These are phyloP conservation scores for Cynaeus angustus DNA, from an alignment of 2,888 invertebrate species.

Conservation along the genomic window DNA sequence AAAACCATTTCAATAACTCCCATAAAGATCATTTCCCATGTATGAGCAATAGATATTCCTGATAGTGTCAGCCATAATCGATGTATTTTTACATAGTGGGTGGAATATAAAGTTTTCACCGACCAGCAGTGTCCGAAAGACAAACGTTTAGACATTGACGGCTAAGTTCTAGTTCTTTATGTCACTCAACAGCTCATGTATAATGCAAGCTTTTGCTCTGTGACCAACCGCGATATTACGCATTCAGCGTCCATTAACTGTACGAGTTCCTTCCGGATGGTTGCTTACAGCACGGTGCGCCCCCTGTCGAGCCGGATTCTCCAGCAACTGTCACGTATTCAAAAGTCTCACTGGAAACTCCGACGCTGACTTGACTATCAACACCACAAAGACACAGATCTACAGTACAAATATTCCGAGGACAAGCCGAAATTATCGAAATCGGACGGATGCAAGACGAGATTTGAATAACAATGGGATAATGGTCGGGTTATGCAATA, in stretches of 20 bases:
- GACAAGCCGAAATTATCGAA: slow-evolving; percentile 9
- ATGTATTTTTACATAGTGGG: slow-evolving; percentile 1
- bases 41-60: slow-evolving; percentile 36
- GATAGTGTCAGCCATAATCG: slow-evolving; percentile 19
- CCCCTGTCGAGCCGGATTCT: slow-evolving; percentile 46
- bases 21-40: slow-evolving; percentile 20
- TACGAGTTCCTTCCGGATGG: slow-evolving; percentile 59
- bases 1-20: slow-evolving; percentile 21
- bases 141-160: slow-evolving; percentile 37
- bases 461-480: slow-evolving; percentile 2
- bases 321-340: slow-evolving; percentile 55
- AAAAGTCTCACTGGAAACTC: slow-evolving; percentile 49
- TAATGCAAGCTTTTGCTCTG: slow-evolving; percentile 57
- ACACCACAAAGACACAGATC: slow-evolving; percentile 29
- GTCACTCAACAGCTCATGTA: slow-evolving; percentile 54
- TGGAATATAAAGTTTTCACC: neutral
- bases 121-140: neutral
- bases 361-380: slow-evolving; percentile 37
- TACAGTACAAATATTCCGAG: slow-evolving; percentile 17
- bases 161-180: slow-evolving; percentile 49
- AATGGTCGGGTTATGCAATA: slow-evolving; percentile 1
- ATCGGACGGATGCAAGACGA: neutral
- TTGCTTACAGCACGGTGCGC: slow-evolving; percentile 48
- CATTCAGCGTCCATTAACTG: slow-evolving; percentile 60
- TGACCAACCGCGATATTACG: slow-evolving; percentile 58